Evolutionary conservation across 1,140 invertebrate genomes (phyloP), one percentile per base, ranked within the genome.

Genomic region (Aricia agestis): DNA sequence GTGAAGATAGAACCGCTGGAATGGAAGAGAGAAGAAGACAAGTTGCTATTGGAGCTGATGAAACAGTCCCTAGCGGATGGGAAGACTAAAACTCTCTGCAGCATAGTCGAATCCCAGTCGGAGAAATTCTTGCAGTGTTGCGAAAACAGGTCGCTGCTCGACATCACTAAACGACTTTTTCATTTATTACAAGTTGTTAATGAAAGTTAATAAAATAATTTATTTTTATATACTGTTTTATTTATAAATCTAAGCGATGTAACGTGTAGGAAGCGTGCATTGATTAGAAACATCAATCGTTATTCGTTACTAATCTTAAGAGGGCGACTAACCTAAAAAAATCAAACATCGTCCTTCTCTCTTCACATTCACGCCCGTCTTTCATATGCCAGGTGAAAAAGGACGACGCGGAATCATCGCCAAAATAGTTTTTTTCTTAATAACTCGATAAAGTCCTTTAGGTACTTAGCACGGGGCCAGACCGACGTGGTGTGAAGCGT

Each of bases 1-100:
- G 45, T 52, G 1, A 84, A 87, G 75, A 61, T 67, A 0, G 85
- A 88, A 74, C 10, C 61, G 0, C 45, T 71, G 0, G 86, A 89
- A 17, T 90, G 88, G 88, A 83, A 76, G n/a, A 77, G 85, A 69
- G 83, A 89, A 0, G 88, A 90, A 76, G 88, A 90, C 65, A 90
- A 87, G 77, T 52, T 81, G 5, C 82, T 90, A 25, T 69, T 90
- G 41, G 82, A 90, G 81, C 57, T 89, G 19, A 67, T 90, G 1
- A 84, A 85, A 58, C 65, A 82, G 66, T 74, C 76, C 31, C 67
- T 87, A 0, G 76, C 76, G 74, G 79, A 9, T 74, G 82, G 13
- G 77, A 77, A 68, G 77, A 82, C 42, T 85, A 63, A 86, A 75
- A 83, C 82, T 13, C 82, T 90, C 6, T 31, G 81, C n/a, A 83